phyloP scores from a whole-genome alignment of 2,797 vertebrate species.

The Pristis pectinata region DNA sequence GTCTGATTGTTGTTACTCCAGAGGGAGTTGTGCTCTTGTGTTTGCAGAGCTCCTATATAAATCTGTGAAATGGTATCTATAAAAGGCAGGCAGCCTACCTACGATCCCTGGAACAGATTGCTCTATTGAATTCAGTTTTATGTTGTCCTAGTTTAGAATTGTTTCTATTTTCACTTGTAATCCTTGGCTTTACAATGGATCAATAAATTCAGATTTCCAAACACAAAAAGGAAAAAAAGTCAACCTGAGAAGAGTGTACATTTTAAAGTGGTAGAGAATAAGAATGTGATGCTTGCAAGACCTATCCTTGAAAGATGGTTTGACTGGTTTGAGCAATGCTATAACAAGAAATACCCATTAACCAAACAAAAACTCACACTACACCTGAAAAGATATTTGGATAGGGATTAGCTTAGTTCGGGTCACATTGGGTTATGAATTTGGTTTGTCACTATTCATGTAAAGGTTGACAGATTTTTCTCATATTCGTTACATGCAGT shows the following conservation, averaged over 20 bases:
- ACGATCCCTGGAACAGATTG: not conserved
- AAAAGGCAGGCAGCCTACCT: not conserved
- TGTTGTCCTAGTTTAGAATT: not conserved
- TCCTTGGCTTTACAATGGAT: not conserved
- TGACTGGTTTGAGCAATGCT: not conserved
- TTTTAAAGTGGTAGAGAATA: not conserved
- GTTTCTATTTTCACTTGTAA: not conserved
- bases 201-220: not conserved
- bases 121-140: not conserved
- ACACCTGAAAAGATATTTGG: not conserved
- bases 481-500: not conserved
- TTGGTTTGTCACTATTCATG: constrained; percentile 23
- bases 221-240: not conserved
- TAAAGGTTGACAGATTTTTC: not conserved
- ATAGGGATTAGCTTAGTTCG: not conserved
- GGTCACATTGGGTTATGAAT: constrained; percentile 2
- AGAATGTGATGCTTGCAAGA: not conserved
- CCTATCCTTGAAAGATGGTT: not conserved
- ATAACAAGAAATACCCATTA: constrained; percentile 13
- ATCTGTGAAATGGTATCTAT: not conserved
- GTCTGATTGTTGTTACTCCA: not conserved
- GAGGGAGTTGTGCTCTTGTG: not conserved
- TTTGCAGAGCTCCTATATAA: not conserved
- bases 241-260: not conserved
- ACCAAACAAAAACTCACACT: constrained; percentile 7